phyloP scores from a whole-genome alignment of 2,113 vertebrate species.

The Erinaceus europaeus region DNA sequence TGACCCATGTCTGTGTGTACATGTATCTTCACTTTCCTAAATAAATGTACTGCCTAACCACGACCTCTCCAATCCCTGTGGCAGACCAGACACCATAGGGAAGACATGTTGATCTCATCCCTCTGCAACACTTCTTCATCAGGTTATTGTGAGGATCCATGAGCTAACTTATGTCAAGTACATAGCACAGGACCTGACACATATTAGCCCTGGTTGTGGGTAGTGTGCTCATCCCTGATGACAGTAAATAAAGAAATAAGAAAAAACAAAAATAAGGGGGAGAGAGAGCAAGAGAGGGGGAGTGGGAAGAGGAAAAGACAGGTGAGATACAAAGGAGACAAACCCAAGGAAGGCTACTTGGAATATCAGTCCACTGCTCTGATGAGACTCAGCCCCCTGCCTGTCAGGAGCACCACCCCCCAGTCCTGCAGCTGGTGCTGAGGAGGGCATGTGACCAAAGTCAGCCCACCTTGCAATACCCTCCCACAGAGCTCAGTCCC shows the following conservation, averaged over 20 bases:
- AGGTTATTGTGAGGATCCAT: background rate
- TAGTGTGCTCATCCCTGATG: background rate
- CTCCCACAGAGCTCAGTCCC: background rate
- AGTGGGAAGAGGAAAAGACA: background rate
- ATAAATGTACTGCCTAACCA: too few relatives aligned
- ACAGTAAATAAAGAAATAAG: background rate
- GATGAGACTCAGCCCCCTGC: background rate
- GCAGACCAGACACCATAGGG: too few relatives aligned
- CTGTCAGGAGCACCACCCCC: background rate
- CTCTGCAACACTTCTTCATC: too few relatives aligned
- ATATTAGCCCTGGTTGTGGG: background rate
- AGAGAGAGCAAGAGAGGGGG: background rate
- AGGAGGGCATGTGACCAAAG: background rate
- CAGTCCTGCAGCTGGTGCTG: background rate
- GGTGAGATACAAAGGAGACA: background rate
- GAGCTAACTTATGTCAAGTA: background rate
- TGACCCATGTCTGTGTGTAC: too few relatives aligned
- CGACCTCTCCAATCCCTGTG: too few relatives aligned
- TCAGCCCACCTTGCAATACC: too few relatives aligned
- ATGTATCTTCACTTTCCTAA: too few relatives aligned
- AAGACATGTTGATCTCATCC: too few relatives aligned
- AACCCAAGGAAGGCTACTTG: background rate
- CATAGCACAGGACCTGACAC: background rate
- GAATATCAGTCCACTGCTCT: fast-evolving
- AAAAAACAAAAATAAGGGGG: background rate